These are phyloP conservation scores for Cerastoderma edule DNA, from an alignment of 2,888 invertebrate genomes.

Conservation along the genomic window DNA sequence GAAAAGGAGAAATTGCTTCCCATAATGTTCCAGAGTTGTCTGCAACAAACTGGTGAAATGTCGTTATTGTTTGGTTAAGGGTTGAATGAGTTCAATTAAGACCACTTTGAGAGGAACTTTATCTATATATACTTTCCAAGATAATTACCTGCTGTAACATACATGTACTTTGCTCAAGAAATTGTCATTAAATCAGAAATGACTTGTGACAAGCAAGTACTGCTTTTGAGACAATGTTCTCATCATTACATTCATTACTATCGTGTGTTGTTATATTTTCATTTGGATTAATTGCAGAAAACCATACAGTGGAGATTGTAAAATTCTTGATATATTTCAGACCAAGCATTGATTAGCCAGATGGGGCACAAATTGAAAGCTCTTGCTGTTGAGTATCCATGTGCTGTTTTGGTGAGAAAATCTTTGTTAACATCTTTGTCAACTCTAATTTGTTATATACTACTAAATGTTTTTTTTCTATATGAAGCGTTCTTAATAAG, in stretches of 20 bases:
- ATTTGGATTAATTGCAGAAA: background rate
- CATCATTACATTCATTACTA: background rate
- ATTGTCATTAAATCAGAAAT: background rate
- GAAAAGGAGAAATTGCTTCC: too few species aligned
- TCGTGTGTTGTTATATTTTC: background rate
- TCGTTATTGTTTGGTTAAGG: background rate
- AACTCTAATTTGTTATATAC: too few species aligned
- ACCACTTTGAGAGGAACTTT: background rate
- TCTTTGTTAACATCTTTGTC: too few species aligned
- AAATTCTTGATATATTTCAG: slow-evolving; percentile 4
- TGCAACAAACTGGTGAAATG: background rate
- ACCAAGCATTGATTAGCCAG: slow-evolving; percentile 11
- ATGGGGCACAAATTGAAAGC: slow-evolving; percentile 9
- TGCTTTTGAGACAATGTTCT: background rate
- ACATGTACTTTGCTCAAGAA: background rate
- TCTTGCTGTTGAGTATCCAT: slow-evolving; percentile 12
- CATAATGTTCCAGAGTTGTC: background rate
- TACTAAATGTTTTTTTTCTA: too few species aligned
- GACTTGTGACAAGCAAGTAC: background rate
- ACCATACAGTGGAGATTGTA: background rate
- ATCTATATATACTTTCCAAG: background rate
- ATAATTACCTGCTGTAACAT: too few species aligned
- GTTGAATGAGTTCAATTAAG: background rate
- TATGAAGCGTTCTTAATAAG: too few species aligned
- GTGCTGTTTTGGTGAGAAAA: slow-evolving; percentile 21